These are phyloP conservation scores for Sarotherodon lohbergeri DNA, from an alignment of 2,113 vertebrate genomes.

Conservation along the genomic window DNA sequence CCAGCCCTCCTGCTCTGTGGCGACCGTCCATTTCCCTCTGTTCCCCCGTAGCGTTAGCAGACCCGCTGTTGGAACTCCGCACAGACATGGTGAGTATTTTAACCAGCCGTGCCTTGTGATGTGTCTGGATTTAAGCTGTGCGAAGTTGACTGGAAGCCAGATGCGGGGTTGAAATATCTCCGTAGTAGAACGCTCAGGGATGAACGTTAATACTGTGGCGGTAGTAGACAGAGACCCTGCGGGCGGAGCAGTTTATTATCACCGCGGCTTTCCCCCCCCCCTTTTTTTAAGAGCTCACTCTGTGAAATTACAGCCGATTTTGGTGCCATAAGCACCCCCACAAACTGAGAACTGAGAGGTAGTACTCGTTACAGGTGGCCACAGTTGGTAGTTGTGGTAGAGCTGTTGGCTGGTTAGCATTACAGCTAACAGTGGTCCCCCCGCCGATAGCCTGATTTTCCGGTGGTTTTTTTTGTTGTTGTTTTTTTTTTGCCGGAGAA, in stretches of 20 bases:
- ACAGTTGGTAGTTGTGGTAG: neutral
- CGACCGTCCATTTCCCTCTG: conserved; percentile 52
- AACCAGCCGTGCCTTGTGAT: neutral
- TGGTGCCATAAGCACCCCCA: neutral
- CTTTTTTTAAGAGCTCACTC: neutral
- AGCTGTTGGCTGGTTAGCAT: conserved; percentile 17
- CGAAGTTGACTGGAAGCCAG: neutral
- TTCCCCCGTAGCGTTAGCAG: conserved; percentile 10
- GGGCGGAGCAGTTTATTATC: neutral
- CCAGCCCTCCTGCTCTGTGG: neutral
- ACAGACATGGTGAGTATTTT: conserved; percentile 59
- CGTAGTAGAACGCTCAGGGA: neutral
- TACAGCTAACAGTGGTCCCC: neutral
- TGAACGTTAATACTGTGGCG: neutral
- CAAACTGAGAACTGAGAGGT: neutral
- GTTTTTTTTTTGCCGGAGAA: neutral
- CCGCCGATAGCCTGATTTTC: neutral
- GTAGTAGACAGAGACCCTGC: neutral
- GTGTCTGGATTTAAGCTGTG: neutral
- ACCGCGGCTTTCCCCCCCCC: neutral
- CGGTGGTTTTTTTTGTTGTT: accelerated
- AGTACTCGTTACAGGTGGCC: neutral
- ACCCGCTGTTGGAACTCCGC: neutral
- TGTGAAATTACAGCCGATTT: neutral
- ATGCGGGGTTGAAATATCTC: neutral